Evolutionary conservation across 2,797 vertebrate species (phyloP).

Genomic region (Syngnathus rostellatus): DNA sequence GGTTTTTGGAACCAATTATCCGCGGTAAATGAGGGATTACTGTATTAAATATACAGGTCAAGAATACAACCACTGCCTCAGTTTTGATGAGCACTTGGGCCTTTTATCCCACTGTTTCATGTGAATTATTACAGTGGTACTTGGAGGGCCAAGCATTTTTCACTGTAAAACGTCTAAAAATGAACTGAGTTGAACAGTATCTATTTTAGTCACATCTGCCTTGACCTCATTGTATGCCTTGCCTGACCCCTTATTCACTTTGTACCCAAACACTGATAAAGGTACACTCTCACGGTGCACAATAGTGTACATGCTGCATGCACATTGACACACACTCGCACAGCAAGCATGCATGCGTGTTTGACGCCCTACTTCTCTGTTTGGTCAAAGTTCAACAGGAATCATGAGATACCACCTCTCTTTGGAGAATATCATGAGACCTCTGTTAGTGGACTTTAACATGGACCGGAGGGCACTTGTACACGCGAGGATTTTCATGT

Average conservation of each 20-base stretch:
- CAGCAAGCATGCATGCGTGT: conserved; percentile 15
- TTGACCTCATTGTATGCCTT: neutral
- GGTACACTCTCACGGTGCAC: conserved; percentile 2
- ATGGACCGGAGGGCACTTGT: conserved; percentile 16
- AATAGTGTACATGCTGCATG: neutral
- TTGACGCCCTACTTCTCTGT: conserved; percentile 16
- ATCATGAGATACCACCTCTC: conserved; percentile 48
- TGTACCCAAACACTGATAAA: conserved; percentile 48
- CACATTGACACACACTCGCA: conserved; percentile 6
- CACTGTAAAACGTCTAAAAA: neutral
- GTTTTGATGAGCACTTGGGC: too few relatives aligned
- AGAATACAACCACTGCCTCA: too few relatives aligned
- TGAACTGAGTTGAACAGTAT: conserved; percentile 7
- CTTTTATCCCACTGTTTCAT: too few relatives aligned
- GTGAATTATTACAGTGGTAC: too few relatives aligned
- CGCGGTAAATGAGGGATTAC: too few relatives aligned
- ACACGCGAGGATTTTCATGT: conserved; percentile 19
- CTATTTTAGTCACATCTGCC: conserved; percentile 41
- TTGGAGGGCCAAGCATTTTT: too few relatives aligned
- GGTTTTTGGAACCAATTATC: too few relatives aligned
- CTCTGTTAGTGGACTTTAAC: conserved; percentile 47
- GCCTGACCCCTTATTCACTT: conserved; percentile 11
- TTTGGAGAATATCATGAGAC: conserved; percentile 52
- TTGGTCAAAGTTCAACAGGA: conserved; percentile 46
- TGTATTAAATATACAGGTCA: too few relatives aligned